These are phyloP conservation scores for Acipenser oxyrinchus DNA, from an alignment of 2,797 vertebrate species.

Conservation along the genomic window DNA sequence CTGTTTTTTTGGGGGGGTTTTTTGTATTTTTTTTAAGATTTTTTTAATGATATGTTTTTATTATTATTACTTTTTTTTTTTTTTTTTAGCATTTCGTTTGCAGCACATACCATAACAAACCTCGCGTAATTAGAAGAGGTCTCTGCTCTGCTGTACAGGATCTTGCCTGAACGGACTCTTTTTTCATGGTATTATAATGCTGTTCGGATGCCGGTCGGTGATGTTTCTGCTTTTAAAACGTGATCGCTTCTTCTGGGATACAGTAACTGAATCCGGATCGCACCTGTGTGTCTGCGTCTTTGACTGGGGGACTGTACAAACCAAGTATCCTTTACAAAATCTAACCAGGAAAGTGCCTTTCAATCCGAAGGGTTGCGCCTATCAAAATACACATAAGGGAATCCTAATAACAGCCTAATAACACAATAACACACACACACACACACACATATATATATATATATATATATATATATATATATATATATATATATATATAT, in stretches of 20 bases:
- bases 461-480: no score
- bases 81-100: no score
- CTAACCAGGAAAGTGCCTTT: neutral
- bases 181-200: slow-evolving; percentile 10
- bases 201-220: slow-evolving; percentile 6
- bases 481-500: no score
- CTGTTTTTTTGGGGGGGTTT: slow-evolving; percentile 19
- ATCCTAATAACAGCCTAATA: no score
- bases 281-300: slow-evolving; percentile 16
- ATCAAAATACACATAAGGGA: no score
- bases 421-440: neutral
- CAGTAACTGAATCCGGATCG: slow-evolving; percentile 11
- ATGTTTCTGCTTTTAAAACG: slow-evolving; percentile 18
- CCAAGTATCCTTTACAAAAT: neutral
- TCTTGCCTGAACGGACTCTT: slow-evolving; percentile 3
- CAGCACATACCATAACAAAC: no score
- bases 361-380: neutral
- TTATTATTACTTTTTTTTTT: no score
- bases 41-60: no score
- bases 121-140: no score
- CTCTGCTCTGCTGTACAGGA: neutral
- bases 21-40: slow-evolving; percentile 11
- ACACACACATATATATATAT: no score
- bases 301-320: neutral
- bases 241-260: slow-evolving; percentile 14